phyloP scores from a whole-genome alignment of 1,140 invertebrate genomes.

The Tribolium madens region DNA sequence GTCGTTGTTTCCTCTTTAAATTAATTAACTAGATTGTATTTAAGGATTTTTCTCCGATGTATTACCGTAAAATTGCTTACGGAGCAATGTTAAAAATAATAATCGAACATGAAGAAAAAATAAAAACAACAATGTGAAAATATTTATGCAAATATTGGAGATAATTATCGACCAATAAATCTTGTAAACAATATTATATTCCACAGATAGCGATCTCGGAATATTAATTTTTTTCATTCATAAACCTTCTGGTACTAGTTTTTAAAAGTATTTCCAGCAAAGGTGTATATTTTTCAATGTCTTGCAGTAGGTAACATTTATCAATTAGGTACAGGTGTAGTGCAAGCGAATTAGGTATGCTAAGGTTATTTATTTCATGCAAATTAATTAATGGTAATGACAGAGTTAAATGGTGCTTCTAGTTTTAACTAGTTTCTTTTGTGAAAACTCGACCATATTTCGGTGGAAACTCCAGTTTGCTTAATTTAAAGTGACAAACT shows the following conservation, averaged over 20 bases:
- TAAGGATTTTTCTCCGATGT: not conserved
- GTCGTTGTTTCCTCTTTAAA: not conserved
- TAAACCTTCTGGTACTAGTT: not conserved
- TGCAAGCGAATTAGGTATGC: not conserved
- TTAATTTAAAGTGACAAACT: not conserved
- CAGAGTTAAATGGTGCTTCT: not conserved
- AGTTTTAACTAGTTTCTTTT: not conserved
- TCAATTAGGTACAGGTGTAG: not conserved
- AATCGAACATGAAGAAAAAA: not conserved
- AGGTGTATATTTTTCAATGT: not conserved
- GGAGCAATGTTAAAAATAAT: not conserved
- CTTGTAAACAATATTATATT: not conserved
- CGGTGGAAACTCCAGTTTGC: not conserved
- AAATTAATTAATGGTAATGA: not conserved
- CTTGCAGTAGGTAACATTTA: not conserved
- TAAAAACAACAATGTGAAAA: not conserved
- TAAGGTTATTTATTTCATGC: not conserved
- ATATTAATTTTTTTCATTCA: not conserved
- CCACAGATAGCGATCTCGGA: not conserved
- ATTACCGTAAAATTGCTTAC: not conserved
- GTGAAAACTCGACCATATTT: not conserved
- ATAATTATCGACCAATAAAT: not conserved
- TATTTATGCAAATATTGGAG: not conserved
- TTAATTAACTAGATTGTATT: constrained; percentile 19
- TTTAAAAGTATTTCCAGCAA: not conserved